Base-by-base conservation (phyloP, 2,113 vertebrate species). In the Anseranas semipalmata region DNA sequence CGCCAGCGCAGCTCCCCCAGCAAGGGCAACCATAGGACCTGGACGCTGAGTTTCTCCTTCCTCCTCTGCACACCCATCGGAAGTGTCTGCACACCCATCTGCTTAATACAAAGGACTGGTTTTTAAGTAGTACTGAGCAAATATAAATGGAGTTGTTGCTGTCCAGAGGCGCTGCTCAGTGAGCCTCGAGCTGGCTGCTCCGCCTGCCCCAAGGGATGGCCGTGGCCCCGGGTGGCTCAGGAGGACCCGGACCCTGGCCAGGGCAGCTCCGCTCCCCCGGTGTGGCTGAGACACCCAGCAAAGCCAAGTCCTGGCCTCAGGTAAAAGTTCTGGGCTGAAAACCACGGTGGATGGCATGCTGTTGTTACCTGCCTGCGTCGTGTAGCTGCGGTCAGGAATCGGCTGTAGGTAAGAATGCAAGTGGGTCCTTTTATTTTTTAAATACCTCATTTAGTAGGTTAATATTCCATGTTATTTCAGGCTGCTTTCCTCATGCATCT, bases 381-480 rank as follows among this genome's bases (percentile, higher is more conserved):
- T 32, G 18, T 27, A 56, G 53, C 33, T 0, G 0, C 37, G 45
- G 27, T 65, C 45, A 60, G 82, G 75, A 87, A 73, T 1, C 62
- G 81, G 32, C 89, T 75, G 39, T n/a, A 62, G 59, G 33, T n/a
- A 65, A 63, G 80, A 37, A 58, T 28, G 25, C 84, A 48, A 45
- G 22, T 59, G 33, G 77, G 75, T 91, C 35, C 35, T 76, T 67
- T 68, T 33, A 39, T 59, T 82, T 65, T 92, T 96, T 66, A 46
- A 93, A 88, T 96, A 82, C 79, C 67, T 87, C 80, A 77, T 94
- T 95, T 95, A 95, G 86, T 92, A 95, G 94, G 94, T 97, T 95
- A 95, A 96, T 96, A 94, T 95, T 92, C 86, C 17, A 2, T 92
- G 94, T 92, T 95, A 88, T 96, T 97, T 94, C 86, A 90, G 77